Conservation (phyloP, 2,797 vertebrate species). For the Platyrinchus mystaceus region DNA sequence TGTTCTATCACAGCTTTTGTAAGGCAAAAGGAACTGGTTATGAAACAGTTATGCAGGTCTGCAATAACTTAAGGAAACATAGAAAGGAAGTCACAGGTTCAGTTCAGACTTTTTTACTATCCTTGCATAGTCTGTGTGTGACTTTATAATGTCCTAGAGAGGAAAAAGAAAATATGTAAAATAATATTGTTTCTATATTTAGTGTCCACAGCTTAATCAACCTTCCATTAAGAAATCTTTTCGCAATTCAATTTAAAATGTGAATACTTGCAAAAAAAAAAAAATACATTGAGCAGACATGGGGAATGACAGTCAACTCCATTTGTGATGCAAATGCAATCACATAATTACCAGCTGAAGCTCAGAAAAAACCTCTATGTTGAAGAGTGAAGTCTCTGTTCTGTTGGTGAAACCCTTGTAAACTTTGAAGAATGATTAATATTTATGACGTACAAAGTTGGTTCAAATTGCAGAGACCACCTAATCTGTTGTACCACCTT, state of each 20-base stretch:
- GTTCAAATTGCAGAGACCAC: conserved; percentile 26
- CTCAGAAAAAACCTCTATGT: not conserved
- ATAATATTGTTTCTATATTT: not conserved
- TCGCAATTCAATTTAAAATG: not conserved
- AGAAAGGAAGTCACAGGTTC: not conserved
- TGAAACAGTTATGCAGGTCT: not conserved
- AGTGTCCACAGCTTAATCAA: not conserved
- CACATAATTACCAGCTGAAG: not conserved
- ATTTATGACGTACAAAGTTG: not conserved
- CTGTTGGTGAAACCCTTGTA: not conserved
- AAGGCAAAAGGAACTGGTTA: not conserved
- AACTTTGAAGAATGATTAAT: not conserved
- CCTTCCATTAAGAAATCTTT: not conserved
- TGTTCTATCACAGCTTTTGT: not conserved
- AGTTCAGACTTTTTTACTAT: not conserved
- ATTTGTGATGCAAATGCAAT: not conserved
- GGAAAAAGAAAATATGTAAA: not conserved
- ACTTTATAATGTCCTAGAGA: not conserved
- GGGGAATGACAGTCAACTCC: not conserved
- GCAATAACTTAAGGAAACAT: not conserved
- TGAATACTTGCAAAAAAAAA: not conserved
- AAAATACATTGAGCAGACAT: not conserved
- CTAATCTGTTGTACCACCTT: conserved; percentile 16
- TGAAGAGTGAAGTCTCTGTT: not conserved
- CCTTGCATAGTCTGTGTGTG: not conserved